phyloP scores from a whole-genome alignment of 2,888 invertebrate species.

The Tinea pellionella region DNA sequence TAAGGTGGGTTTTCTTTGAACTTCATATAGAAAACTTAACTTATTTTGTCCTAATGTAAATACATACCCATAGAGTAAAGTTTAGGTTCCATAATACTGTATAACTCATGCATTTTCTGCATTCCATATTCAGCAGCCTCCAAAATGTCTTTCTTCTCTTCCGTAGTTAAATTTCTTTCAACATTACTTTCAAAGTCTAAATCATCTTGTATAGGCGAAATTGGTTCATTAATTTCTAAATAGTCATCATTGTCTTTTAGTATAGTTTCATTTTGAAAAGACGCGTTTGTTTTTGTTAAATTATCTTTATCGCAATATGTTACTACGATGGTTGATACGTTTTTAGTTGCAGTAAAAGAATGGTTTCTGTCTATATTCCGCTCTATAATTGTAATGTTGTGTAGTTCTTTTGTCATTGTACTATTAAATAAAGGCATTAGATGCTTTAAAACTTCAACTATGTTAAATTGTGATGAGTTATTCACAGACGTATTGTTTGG shows the following conservation, averaged over 20 bases:
- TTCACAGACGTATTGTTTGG: constrained; percentile 41
- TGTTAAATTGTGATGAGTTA: constrained; percentile 41
- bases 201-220: constrained; percentile 23
- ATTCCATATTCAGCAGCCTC: constrained; percentile 77
- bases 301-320: constrained; percentile 55
- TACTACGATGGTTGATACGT: constrained; percentile 54
- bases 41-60: not conserved
- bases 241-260: constrained; percentile 18
- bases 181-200: constrained; percentile 20
- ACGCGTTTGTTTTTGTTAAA: constrained; percentile 30
- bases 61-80: constrained; percentile 76
- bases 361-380: constrained; percentile 48
- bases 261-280: constrained; percentile 23
- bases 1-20: too few species aligned
- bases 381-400: constrained; percentile 57
- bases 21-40: too few species aligned
- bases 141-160: constrained; percentile 60
- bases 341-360: constrained; percentile 45
- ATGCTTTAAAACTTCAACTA: constrained; percentile 55
- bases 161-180: constrained; percentile 28
- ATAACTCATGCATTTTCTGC: constrained; percentile 74
- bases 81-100: constrained; percentile 74
- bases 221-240: not conserved
- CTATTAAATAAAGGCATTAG: constrained; percentile 57
- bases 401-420: constrained; percentile 47